Evolutionary conservation across 2,113 vertebrate species (phyloP).

Genomic region (Arothron firmamentum): DNA sequence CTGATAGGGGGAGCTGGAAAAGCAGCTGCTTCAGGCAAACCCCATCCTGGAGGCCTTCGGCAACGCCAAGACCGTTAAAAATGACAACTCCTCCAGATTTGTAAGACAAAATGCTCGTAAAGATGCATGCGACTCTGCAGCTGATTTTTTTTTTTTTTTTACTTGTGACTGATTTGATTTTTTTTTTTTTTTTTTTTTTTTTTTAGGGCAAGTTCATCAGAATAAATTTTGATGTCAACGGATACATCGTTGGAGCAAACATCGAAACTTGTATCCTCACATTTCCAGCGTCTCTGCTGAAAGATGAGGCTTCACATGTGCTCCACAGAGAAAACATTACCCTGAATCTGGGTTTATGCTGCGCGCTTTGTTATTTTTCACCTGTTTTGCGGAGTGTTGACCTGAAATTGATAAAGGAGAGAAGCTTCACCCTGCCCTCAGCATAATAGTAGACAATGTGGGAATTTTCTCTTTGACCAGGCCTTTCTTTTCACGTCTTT

Average conservation of each 20-base stretch:
- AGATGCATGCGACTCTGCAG: not conserved
- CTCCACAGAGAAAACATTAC: no score
- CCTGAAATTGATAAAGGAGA: no score
- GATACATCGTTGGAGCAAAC: conserved; percentile 97
- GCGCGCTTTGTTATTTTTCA: no score
- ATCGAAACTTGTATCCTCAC: conserved; percentile 95
- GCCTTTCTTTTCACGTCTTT: not conserved
- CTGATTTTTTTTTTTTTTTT: no score
- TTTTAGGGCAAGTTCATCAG: conserved; percentile 94
- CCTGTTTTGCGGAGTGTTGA: no score
- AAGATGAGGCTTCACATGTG: no score
- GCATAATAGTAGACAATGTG: no score
- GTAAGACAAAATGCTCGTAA: conserved; percentile 69
- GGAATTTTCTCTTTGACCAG: no score
- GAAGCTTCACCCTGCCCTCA: no score
- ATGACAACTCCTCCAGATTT: conserved; percentile 97
- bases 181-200: not conserved
- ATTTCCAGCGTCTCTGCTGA: not conserved
- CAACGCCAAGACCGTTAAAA: conserved; percentile 98
- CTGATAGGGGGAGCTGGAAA: conserved; percentile 94
- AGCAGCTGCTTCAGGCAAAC: conserved; percentile 97
- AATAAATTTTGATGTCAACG: conserved; percentile 98
- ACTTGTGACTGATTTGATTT: conserved; percentile 2
- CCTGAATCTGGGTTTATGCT: not conserved
- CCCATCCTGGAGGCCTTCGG: conserved; percentile 98